phyloP scores from a whole-genome alignment of 1,140 invertebrate genomes.

The Eupristina koningsbergeri region DNA sequence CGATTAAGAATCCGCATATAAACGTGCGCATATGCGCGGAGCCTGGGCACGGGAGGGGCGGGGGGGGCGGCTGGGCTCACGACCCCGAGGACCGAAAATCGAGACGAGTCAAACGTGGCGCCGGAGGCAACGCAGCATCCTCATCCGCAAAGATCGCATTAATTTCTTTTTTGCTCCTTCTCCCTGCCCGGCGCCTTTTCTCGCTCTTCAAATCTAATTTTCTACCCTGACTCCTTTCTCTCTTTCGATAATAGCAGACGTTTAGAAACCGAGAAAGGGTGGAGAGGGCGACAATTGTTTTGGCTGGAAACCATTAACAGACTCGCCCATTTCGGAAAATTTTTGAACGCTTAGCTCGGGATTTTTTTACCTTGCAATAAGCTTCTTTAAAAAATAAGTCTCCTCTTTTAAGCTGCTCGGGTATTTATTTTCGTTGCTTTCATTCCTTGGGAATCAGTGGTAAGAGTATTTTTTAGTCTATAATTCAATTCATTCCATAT shows the following conservation, averaged over 20 bases:
- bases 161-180: slow-evolving; percentile 34
- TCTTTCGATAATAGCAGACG: neutral
- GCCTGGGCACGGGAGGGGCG: slow-evolving; percentile 13
- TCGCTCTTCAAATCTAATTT: slow-evolving; percentile 35
- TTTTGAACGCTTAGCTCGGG: too few species aligned
- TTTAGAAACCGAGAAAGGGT: neutral
- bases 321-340: neutral
- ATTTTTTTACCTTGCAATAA: too few species aligned
- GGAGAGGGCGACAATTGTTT: neutral
- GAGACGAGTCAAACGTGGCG: slow-evolving; percentile 21
- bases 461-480: too few species aligned
- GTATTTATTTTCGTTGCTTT: too few species aligned
- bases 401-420: too few species aligned
- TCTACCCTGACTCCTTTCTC: neutral
- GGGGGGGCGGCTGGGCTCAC: slow-evolving; percentile 11
- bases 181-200: slow-evolving; percentile 11
- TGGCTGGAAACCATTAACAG: neutral
- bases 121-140: slow-evolving; percentile 36
- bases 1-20: slow-evolving; percentile 60
- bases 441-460: too few species aligned
- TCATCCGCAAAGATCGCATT: slow-evolving; percentile 36
- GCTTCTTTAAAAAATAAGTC: too few species aligned
- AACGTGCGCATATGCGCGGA: slow-evolving; percentile 36
- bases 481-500: too few species aligned
- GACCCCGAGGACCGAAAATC: neutral